Conservation (phyloP, 2,113 vertebrate species). For the Mystacornis crossleyi region DNA sequence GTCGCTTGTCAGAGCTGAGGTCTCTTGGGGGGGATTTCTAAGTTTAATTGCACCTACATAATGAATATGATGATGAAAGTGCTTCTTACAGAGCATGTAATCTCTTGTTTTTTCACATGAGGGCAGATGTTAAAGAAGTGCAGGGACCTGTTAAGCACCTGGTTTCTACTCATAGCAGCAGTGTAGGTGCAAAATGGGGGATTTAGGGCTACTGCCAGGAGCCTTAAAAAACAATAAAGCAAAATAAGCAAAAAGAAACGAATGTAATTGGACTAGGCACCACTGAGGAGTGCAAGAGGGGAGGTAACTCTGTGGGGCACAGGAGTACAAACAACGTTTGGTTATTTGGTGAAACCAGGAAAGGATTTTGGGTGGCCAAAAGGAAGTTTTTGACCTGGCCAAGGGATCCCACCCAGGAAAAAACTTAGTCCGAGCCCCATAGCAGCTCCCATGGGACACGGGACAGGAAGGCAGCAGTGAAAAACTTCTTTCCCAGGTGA, state of each 20-base stretch:
- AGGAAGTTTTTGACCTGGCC: background rate
- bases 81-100: background rate
- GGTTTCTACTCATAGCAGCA: background rate
- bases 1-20: background rate
- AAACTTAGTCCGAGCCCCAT: background rate
- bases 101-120: background rate
- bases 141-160: background rate
- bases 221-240: background rate
- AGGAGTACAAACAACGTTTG: rapidly evolving
- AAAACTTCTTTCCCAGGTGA: rapidly evolving
- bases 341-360: background rate
- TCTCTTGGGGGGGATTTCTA: background rate
- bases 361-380: background rate
- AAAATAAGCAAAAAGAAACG: background rate
- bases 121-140: background rate
- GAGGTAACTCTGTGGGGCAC: rapidly evolving
- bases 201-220: background rate
- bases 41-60: background rate
- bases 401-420: background rate
- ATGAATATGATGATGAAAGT: background rate
- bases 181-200: rapidly evolving
- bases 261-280: too few relatives aligned
- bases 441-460: background rate
- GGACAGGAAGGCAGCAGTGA: background rate
- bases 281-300: background rate